Base-by-base conservation (phyloP, 2,888 invertebrate genomes). In the Pilophorus perplexus region DNA sequence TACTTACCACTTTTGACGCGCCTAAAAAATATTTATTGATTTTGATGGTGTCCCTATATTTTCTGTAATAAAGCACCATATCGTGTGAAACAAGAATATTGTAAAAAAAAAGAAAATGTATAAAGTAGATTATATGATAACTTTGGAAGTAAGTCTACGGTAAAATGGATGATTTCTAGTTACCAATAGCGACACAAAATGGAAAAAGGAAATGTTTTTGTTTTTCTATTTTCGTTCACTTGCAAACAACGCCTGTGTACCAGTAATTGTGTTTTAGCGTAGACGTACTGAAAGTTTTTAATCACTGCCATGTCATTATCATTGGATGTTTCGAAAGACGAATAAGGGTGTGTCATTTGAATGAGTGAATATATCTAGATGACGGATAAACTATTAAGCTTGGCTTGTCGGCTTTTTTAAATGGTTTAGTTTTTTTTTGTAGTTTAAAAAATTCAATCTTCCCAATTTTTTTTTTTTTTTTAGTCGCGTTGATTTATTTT, bases 291-390 rank as follows among this genome's bases (percentile, higher is more conserved):
- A 33, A 42, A 40, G 55, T 55, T 37, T 25, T 38, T 22, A 38
- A 62, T 38, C 62, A 62, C 62, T 62, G 62, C 62, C 62, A 62
- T 48, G 18, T 62, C 62, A 62, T 62, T 46, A 62, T 62, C 62
- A 62, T 40, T 42, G 59, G 59, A 55, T 55, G 55, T 59, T 55
- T 28, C 2, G 23, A 28, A 28, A 52, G 37, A 33, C 33, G 33
- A 37, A n/a, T n/a, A n/a, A n/a, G n/a, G n/a, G n/a, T n/a, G n/a
- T n/a, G n/a, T n/a, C n/a, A 55, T 37, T 27, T 28, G 55, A 25
- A 46, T 46, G 46, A 23, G 46, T 46, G 46, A 46, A 46, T 46
- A 46, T 46, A 42, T 20, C 42, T 42, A 46, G 46, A 23, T 46
- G 14, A 46, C 23, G 46, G 46, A 46, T 46, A 25, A 46, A 46